phyloP scores from a whole-genome alignment of 2,888 invertebrate species.

The Lithodes maja region DNA sequence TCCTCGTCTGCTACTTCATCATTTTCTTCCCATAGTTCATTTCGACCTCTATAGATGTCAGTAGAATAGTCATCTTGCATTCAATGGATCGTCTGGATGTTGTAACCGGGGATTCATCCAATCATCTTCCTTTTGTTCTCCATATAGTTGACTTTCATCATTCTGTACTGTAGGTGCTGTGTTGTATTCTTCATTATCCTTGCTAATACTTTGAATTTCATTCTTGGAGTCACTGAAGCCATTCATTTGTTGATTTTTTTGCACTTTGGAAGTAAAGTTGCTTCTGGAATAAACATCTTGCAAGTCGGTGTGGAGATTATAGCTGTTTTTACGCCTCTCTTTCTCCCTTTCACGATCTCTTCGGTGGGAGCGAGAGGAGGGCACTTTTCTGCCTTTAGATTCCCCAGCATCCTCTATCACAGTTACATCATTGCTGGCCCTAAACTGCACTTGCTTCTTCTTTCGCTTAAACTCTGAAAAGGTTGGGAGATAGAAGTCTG shows the following conservation, averaged over 20 bases:
- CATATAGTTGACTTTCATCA: background rate
- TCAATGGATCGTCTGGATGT: no score
- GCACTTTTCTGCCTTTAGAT: slow-evolving; percentile 60
- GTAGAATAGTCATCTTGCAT: background rate
- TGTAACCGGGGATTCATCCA: background rate
- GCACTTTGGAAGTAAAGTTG: background rate
- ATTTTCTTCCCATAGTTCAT: slow-evolving; percentile 8
- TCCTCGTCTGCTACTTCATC: background rate
- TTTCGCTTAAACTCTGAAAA: slow-evolving; percentile 57
- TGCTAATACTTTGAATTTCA: slow-evolving; percentile 12
- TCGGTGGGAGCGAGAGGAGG: slow-evolving; percentile 45
- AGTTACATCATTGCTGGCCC: slow-evolving; percentile 59
- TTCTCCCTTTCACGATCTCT: slow-evolving; percentile 47
- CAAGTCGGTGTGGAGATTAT: slow-evolving; percentile 59
- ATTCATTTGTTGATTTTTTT: slow-evolving; percentile 31
- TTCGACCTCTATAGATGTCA: background rate
- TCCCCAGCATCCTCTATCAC: slow-evolving; percentile 63
- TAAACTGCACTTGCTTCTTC: slow-evolving; percentile 60
- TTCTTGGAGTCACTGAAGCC: slow-evolving; percentile 34
- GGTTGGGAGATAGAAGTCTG: slow-evolving; percentile 65
- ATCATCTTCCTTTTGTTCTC: background rate
- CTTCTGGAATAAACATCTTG: slow-evolving; percentile 62
- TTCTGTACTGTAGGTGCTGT: background rate
- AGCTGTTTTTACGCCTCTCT: slow-evolving; percentile 52
- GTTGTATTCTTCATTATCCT: slow-evolving; percentile 3